Base-by-base conservation (phyloP, 1,140 invertebrate genomes). In the Drosophila lacteicornis region DNA sequence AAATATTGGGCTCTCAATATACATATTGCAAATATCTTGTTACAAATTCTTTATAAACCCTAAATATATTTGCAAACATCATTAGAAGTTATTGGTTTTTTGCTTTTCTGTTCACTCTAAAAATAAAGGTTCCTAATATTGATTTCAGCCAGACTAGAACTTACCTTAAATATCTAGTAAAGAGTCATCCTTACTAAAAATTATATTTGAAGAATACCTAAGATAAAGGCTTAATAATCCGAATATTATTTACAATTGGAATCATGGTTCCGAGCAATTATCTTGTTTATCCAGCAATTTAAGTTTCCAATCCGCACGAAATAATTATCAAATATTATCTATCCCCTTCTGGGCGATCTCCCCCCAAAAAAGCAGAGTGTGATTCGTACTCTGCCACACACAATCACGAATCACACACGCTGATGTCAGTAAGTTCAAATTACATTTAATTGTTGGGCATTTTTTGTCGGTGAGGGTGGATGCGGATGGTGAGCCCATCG, bases 361-460 rank as follows among this genome's bases (percentile, higher is more conserved):
- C 58, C 58, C 58, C 58, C 27, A 42, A 56, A 56, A 30, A 30
- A 30, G 27, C 33, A 22, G 27, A 25, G 36, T 55, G 13, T 49
- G 36, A 4, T 4, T 40, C 12, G 40, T 11, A 19, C 53, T 46
- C 15, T 12, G 13, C 36, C 33, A n/a, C 66, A 43, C 51, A 71
- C 43, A 70, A 69, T 75, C 49, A 47, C 22, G 42, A 76, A 77
- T 60, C 56, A 43, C 55, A 56, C 74, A 63, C 43, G 45, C 40
- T 62, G 67, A 86, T 80, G 67, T 83, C 76, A 67, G 61, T 65
- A 67, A 79, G 67, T 74, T 88, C 81, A 75, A 90, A 85, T 88
- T 88, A 85, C 85, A 88, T 57, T 91, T 88, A 88, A 88, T 88
- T 88, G 85, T 85, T 88, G 50, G 75, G 81, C 75, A 90, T 90